phyloP scores from a whole-genome alignment of 1,140 invertebrate species.

The Trichomalopsis sarcophagae region DNA sequence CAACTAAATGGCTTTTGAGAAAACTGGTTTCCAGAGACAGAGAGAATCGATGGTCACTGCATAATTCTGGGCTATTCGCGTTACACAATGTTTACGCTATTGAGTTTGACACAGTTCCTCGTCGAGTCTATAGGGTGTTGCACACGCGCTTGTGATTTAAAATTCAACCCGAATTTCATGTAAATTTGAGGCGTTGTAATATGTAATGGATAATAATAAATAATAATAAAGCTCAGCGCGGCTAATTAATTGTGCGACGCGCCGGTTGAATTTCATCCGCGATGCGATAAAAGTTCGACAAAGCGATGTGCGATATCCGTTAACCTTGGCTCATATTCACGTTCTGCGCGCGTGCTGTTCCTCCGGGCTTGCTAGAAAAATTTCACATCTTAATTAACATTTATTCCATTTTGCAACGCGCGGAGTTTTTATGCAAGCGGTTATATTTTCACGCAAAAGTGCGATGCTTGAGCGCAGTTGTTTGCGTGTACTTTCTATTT shows the following conservation, averaged over 20 bases:
- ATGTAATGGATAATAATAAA: no score
- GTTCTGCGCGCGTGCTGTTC: neutral
- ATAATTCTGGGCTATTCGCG: neutral
- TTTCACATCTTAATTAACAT: slow-evolving; percentile 49
- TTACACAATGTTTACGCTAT: slow-evolving; percentile 5
- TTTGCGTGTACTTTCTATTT: slow-evolving; percentile 16
- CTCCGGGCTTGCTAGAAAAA: slow-evolving; percentile 31
- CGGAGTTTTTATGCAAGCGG: slow-evolving; percentile 11
- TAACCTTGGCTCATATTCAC: slow-evolving; percentile 43
- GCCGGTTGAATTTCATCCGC: no score
- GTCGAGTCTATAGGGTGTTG: neutral
- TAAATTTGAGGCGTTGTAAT: no score
- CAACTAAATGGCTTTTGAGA: neutral
- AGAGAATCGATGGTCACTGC: no score
- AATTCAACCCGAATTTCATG: no score
- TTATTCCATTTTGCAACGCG: slow-evolving; percentile 44
- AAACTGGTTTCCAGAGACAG: neutral
- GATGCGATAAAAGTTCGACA: neutral
- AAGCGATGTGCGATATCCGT: neutral
- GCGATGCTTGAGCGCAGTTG: neutral
- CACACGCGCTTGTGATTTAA: neutral
- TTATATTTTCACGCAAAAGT: neutral
- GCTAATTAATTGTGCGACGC: neutral
- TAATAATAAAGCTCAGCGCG: no score
- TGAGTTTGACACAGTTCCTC: neutral